Conservation (phyloP, 2,888 invertebrate species). For the Amorpha juglandis region DNA sequence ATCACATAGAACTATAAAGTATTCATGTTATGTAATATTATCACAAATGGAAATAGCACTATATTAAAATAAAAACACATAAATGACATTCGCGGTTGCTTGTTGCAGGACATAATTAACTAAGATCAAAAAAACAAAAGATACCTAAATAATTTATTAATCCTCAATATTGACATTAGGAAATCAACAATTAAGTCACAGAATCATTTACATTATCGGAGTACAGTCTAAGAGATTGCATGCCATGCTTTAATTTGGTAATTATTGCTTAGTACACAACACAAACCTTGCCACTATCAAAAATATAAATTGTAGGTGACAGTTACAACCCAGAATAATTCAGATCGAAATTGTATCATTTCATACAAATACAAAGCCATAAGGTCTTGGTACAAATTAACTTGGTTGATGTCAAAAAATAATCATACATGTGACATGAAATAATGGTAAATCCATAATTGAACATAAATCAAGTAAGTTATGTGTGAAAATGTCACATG, state of each 20-base stretch:
- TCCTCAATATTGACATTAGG: conserved; percentile 5
- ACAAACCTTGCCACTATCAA: neutral
- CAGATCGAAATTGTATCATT: neutral
- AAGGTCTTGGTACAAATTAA: neutral
- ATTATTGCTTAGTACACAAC: neutral
- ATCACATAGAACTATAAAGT: neutral
- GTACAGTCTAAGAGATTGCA: conserved; percentile 1
- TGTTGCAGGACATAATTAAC: neutral
- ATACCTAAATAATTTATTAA: conserved; percentile 31
- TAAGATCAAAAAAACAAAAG: conserved; percentile 20
- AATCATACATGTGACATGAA: neutral
- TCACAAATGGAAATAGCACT: neutral
- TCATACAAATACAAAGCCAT: neutral
- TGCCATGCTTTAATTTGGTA: neutral
- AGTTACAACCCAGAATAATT: neutral
- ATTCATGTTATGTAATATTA: neutral
- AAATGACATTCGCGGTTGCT: neutral
- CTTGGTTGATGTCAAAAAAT: neutral
- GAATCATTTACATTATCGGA: neutral
- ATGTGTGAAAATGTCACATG: too few species aligned
- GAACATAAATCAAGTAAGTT: too few species aligned
- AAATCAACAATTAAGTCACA: conserved; percentile 20
- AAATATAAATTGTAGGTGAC: neutral
- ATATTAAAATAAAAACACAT: neutral
- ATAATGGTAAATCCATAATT: neutral